These are phyloP conservation scores for Saccopteryx bilineata DNA, from an alignment of 2,113 vertebrate genomes.

Conservation along the genomic window DNA sequence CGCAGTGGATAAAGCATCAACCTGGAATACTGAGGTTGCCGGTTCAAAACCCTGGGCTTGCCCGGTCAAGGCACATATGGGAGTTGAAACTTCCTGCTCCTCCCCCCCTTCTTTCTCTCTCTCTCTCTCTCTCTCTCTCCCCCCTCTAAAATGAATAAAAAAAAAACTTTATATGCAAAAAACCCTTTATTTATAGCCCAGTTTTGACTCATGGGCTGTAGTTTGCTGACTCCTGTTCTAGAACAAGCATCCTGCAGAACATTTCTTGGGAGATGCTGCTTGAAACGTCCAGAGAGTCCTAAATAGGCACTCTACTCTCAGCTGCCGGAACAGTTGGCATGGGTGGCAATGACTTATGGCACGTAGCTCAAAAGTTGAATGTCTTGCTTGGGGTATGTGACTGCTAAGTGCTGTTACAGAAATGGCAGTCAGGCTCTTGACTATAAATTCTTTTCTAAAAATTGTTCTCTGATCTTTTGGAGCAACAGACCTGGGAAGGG, in stretches of 20 bases:
- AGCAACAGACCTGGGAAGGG: neutral
- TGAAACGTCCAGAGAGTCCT: neutral
- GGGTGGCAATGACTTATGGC: neutral
- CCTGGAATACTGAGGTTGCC: too few species aligned
- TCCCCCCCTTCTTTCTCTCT: too few species aligned
- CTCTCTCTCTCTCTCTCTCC: too few species aligned
- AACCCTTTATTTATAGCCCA: too few species aligned
- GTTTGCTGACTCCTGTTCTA: neutral
- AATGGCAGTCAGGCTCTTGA: neutral
- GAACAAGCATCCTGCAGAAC: neutral
- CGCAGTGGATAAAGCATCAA: too few species aligned
- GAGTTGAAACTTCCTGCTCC: too few species aligned
- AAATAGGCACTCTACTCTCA: neutral
- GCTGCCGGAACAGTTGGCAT: neutral
- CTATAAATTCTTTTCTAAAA: neutral
- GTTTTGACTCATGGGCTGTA: neutral
- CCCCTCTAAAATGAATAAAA: too few species aligned
- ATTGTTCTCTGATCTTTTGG: constrained; percentile 13
- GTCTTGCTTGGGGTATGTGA: neutral
- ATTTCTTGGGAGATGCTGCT: neutral
- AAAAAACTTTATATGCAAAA: constrained; percentile 57
- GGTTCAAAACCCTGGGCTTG: too few species aligned
- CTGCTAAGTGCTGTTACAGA: neutral
- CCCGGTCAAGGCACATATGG: too few species aligned
- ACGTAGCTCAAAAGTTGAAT: neutral